A percentile compares a stretch with the other conserved stretches of the same genome.
These are phyloP conservation scores for Morpho helenor DNA, from an alignment of 2,888 invertebrate genomes.

Conservation along the genomic window DNA sequence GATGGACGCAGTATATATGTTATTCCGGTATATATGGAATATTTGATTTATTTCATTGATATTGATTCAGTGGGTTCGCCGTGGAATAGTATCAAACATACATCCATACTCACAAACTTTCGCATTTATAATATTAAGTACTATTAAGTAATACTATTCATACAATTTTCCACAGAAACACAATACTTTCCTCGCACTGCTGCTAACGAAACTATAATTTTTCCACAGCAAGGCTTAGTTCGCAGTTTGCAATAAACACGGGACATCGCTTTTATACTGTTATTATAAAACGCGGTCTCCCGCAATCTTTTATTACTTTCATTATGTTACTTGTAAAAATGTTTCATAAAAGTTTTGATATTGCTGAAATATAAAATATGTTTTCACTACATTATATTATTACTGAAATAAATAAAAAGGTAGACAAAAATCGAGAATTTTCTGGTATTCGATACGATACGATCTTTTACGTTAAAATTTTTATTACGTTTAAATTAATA, in stretches of 20 bases:
- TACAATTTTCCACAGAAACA: not conserved
- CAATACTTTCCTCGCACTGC: constrained; percentile 7
- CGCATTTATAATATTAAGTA: no score
- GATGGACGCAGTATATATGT: no score
- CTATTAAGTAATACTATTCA: not conserved
- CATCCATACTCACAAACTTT: no score
- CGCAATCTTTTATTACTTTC: constrained; percentile 40
- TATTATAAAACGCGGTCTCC: constrained; percentile 39
- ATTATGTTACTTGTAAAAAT: constrained; percentile 41
- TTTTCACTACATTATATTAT: not conserved
- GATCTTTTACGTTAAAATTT: no score
- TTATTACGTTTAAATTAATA: no score
- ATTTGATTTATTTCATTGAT: no score
- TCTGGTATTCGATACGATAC: no score
- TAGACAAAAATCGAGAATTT: no score
- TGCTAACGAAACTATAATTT: constrained; percentile 16
- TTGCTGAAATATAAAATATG: constrained; percentile 8
- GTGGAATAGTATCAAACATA: no score
- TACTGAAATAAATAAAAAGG: not conserved
- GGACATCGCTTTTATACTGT: constrained; percentile 35
- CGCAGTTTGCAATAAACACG: constrained; percentile 34
- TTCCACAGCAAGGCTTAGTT: constrained; percentile 22
- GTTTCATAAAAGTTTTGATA: constrained; percentile 30
- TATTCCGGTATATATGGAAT: no score
- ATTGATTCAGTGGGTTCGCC: no score